Evolutionary conservation across 2,888 invertebrate genomes (phyloP).

Genomic region (Psylliodes chrysocephalus): DNA sequence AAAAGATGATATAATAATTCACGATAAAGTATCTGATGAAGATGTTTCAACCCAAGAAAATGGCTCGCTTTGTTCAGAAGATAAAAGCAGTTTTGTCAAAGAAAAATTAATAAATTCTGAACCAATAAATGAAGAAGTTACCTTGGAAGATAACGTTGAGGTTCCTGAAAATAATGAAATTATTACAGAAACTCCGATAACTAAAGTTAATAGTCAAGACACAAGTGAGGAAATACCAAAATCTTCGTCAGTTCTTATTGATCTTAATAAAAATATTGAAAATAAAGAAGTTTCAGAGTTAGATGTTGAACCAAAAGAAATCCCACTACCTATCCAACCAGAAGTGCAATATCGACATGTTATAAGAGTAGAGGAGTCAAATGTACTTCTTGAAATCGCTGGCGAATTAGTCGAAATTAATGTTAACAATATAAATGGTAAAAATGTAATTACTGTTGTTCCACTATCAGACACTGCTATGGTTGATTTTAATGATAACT

Average conservation of each 20-base stretch:
- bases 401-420: conserved; percentile 55
- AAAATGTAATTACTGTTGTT: conserved; percentile 54
- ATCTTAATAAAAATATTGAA: conserved; percentile 5
- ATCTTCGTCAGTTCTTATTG: background rate
- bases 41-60: too few species aligned
- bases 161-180: background rate
- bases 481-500: conserved; percentile 54
- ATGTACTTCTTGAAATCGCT: conserved; percentile 52
- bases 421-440: conserved; percentile 52
- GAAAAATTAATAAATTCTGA: background rate
- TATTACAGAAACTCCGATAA: background rate
- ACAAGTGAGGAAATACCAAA: background rate
- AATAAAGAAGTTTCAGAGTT: conserved; percentile 2
- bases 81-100: background rate
- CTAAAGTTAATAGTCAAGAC: too few species aligned
- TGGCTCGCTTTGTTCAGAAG: too few species aligned
- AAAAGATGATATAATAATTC: too few species aligned
- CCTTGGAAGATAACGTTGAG: conserved; percentile 4
- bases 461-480: conserved; percentile 51
- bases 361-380: conserved; percentile 52
- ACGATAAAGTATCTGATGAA: too few species aligned
- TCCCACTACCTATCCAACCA: conserved; percentile 19
- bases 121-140: background rate
- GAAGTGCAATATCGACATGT: conserved; percentile 47
- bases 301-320: background rate